Evolutionary conservation across 2,888 invertebrate species (phyloP).

Genomic region (Lycaena phlaeas): DNA sequence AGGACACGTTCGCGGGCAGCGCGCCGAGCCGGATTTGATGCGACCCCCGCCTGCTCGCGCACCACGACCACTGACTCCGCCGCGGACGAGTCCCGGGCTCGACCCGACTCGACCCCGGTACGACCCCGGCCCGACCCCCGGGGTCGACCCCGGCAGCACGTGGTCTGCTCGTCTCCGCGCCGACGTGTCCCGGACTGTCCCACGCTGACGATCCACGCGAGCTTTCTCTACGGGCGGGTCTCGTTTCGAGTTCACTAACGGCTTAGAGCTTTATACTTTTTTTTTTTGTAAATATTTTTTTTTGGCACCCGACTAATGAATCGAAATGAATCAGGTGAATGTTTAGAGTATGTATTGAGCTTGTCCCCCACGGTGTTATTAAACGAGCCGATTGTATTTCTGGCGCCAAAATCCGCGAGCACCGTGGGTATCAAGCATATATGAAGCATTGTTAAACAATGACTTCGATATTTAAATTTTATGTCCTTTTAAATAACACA

Average conservation of each 20-base stretch:
- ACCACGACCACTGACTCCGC: conserved; percentile 16
- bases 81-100: conserved; percentile 13
- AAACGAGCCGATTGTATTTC: not conserved
- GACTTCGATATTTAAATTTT: not conserved
- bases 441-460: conserved; percentile 1
- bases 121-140: not conserved
- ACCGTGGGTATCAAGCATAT: not conserved
- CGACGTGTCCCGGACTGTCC: conserved; percentile 3
- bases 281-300: conserved; percentile 6
- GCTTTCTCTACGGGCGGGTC: conserved; percentile 7
- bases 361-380: not conserved
- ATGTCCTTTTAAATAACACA: conserved; percentile 1
- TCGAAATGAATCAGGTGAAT: not conserved
- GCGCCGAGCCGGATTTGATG: conserved; percentile 63
- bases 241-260: conserved; percentile 5
- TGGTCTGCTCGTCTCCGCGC: not conserved
- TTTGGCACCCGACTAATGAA: conserved; percentile 7
- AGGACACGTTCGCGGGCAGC: conserved; percentile 54
- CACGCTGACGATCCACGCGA: conserved; percentile 1
- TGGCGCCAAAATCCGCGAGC: not conserved
- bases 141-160: not conserved
- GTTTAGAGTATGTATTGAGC: not conserved
- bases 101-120: conserved; percentile 12
- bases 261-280: conserved; percentile 8
- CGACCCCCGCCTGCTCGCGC: conserved; percentile 26